Base-by-base conservation (phyloP, 2,797 vertebrate species). In the Florisuga fusca region DNA sequence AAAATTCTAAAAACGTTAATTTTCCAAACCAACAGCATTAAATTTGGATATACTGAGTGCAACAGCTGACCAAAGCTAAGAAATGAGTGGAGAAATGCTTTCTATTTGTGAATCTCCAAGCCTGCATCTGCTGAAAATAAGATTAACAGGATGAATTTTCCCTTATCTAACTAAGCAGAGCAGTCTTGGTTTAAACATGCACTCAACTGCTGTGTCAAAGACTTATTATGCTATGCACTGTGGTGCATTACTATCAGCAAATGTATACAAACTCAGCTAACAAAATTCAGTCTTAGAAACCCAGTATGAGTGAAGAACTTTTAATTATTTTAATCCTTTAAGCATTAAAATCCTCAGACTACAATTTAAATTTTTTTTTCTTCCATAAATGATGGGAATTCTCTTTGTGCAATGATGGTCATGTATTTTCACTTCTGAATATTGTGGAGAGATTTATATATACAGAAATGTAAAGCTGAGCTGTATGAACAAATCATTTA, bases 21-120 rank as follows among this genome's bases (percentile, higher is more conserved):
- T 96, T 96, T 94, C 89, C 62, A 92, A 90, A 68, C 22, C 85
- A 94, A 62, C 69, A 91, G 85, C 83, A 88, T 74, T 90, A 91
- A 64, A 91, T 93, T 38, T 72, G 48, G 25, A 34, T 43, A 45
- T 36, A 51, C 0, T 27, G 51, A 84, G 29, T 54, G 58, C 66
- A 78, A 62, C 1, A 2, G 51, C 15, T 15, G 12, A 93, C 62
- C 72, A 80, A 80, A 87, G 46, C 75, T 55, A 84, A 77, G 36
- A 94, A 77, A 31, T 83, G 72, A 33, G 64, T 8, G 11, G 33
- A 85, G 78, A 89, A n/a, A 73, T 15, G 36, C 12, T 50, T 76
- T 55, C 78, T 59, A 12, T 53, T 87, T 53, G 68, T 66, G 38
- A 45, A 33, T 67, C 81, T 93, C 61, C 68, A 87, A 51, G 57